These are phyloP conservation scores for Hemiscyllium ocellatum DNA, from an alignment of 2,113 vertebrate genomes.

Conservation along the genomic window DNA sequence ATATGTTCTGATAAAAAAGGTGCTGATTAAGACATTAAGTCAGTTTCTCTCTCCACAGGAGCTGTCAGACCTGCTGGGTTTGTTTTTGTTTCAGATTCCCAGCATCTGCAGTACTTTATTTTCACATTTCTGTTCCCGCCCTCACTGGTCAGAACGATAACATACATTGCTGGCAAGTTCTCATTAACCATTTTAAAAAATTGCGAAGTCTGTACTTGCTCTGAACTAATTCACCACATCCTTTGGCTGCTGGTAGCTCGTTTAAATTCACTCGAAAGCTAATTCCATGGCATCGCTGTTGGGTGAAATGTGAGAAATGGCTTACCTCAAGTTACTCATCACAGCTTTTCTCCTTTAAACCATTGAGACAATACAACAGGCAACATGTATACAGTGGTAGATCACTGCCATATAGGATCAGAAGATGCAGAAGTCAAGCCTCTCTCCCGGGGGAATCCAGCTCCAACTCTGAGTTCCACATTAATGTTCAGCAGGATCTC, in stretches of 20 bases:
- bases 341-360: background rate
- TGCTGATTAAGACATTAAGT: too few relatives aligned
- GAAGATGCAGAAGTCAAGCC: background rate
- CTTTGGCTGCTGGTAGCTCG: background rate
- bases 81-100: too few relatives aligned
- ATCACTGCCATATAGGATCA: background rate
- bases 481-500: background rate
- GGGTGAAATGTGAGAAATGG: background rate
- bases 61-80: too few relatives aligned
- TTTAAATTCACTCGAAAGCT: background rate
- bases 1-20: too few relatives aligned
- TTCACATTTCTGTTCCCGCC: background rate
- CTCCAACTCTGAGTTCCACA: background rate
- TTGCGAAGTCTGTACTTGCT: background rate
- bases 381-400: background rate
- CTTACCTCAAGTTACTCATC: background rate
- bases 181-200: background rate
- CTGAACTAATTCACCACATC: slow-evolving; percentile 27
- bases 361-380: too few relatives aligned
- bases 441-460: too few relatives aligned
- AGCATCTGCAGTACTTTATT: too few relatives aligned
- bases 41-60: too few relatives aligned
- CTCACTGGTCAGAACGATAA: background rate
- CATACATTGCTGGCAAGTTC: background rate
- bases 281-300: background rate